A percentile compares a stretch with the other conserved stretches of the same genome.
These are phyloP conservation scores for Diachasmimorpha longicaudata DNA, from an alignment of 1,140 invertebrate genomes.

Conservation along the genomic window DNA sequence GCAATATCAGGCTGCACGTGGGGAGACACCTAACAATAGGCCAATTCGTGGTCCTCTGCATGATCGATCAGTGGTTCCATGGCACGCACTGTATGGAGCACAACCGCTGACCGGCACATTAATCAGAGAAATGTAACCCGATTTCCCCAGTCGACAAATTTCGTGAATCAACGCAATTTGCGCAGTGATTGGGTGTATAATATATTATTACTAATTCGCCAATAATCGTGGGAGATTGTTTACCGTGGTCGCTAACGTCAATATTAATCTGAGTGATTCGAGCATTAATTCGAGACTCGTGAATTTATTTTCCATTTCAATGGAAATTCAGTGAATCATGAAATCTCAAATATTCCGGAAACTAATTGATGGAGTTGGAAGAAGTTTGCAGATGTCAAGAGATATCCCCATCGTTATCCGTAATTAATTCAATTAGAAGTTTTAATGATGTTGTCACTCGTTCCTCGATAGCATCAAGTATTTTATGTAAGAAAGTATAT, in stretches of 20 bases:
- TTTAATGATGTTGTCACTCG: no score
- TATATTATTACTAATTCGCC: neutral
- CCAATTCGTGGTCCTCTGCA: neutral
- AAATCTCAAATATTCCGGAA: no score
- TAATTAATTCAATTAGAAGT: no score
- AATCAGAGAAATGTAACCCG: neutral
- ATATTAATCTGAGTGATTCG: neutral
- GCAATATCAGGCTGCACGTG: neutral
- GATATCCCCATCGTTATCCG: no score
- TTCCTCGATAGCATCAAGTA: no score
- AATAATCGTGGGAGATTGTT: neutral
- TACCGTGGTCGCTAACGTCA: neutral
- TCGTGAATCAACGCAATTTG: neutral
- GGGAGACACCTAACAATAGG: neutral
- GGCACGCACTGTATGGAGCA: neutral
- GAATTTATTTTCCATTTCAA: no score
- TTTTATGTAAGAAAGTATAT: no score
- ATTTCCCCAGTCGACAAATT: neutral
- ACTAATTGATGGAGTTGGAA: no score
- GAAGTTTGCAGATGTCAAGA: no score
- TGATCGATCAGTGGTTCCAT: neutral
- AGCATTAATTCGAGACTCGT: no score
- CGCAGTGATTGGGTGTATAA: neutral
- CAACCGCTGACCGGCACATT: constrained; percentile 1
- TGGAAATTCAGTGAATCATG: no score